A percentile compares a stretch with the other conserved stretches of the same genome.
Conservation (phyloP, 2,113 vertebrate species). For the Calyptommatus sinebrachiatus region DNA sequence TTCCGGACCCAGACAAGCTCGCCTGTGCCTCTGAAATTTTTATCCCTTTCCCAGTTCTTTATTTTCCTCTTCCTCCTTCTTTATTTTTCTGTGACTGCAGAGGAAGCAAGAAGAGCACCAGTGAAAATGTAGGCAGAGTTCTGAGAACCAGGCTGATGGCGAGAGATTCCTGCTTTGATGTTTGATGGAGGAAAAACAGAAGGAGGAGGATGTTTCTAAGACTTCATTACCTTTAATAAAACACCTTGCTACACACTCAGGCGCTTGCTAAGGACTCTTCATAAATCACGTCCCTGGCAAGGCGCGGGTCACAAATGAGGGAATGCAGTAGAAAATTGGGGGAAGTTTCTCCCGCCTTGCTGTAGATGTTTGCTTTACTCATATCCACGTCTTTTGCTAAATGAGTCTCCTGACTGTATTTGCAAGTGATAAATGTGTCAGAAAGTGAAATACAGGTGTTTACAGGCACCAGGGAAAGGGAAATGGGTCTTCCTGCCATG, state of each 20-base stretch:
- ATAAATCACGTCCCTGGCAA: constrained; percentile 65
- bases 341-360: constrained; percentile 55
- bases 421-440: constrained; percentile 58
- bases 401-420: constrained; percentile 52
- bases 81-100: no score
- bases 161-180: constrained; percentile 29
- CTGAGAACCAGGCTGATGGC: constrained; percentile 18
- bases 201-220: constrained; percentile 43
- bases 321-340: constrained; percentile 53
- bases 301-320: constrained; percentile 65
- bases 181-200: constrained; percentile 25
- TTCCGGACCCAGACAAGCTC: no score
- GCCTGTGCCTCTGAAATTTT: no score
- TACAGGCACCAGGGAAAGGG: neutral
- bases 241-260: constrained; percentile 44
- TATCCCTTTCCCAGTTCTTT: no score
- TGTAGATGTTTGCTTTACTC: constrained; percentile 58
- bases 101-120: neutral
- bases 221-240: constrained; percentile 50
- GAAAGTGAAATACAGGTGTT: constrained; percentile 40
- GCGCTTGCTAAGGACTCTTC: constrained; percentile 48
- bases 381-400: constrained; percentile 55
- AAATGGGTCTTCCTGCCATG: neutral
- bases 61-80: no score
- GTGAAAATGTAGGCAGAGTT: constrained; percentile 3